Conservation (phyloP, 2,888 invertebrate species). For the Marronus borbonicus region DNA sequence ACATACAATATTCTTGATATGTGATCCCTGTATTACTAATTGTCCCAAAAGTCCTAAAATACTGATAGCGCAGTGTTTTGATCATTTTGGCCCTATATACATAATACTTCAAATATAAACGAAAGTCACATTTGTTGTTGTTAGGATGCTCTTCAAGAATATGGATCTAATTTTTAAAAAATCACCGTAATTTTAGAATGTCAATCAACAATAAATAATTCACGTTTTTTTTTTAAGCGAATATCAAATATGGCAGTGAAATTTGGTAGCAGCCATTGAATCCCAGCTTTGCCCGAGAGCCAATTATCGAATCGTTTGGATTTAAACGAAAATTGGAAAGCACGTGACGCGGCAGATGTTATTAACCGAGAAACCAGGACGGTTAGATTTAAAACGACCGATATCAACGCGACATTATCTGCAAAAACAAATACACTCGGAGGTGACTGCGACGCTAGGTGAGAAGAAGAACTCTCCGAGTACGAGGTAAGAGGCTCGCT, state of each 20-base stretch:
- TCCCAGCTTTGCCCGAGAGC: slow-evolving; percentile 8
- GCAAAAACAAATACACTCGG: slow-evolving; percentile 36
- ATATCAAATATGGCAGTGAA: background rate
- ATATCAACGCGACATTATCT: slow-evolving; percentile 33
- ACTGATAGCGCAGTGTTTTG: no score
- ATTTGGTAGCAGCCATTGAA: background rate
- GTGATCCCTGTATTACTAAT: no score
- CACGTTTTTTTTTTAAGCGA: background rate
- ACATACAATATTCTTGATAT: no score
- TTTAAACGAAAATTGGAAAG: slow-evolving; percentile 18
- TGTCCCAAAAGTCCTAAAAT: no score
- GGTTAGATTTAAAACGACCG: slow-evolving; percentile 29
- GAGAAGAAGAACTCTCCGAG: slow-evolving; percentile 29
- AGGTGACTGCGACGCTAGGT: slow-evolving; percentile 44
- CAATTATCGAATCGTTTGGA: slow-evolving; percentile 17
- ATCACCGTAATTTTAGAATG: no score
- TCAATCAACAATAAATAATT: no score
- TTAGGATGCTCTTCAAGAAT: no score
- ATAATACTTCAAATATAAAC: no score
- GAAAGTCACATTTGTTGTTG: no score
- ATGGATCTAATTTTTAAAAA: no score
- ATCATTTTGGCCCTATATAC: no score
- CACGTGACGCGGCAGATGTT: slow-evolving; percentile 44
- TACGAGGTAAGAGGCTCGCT: slow-evolving; percentile 6
- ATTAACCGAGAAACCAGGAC: slow-evolving; percentile 18